Conservation (phyloP, 1,140 invertebrate genomes). For the Drosophila simulans region DNA sequence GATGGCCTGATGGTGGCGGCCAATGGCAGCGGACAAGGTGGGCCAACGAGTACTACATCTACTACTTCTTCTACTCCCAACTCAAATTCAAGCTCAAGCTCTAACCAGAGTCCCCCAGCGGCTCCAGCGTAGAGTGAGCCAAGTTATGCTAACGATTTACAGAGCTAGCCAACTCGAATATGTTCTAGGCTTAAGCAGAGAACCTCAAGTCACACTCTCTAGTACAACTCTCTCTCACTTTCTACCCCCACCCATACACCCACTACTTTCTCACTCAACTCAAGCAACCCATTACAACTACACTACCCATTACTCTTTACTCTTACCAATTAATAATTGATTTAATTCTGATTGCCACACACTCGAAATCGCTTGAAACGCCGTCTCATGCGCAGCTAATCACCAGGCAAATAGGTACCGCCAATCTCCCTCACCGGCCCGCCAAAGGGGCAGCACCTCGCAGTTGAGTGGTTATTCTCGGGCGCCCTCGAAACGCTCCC, state of each 20-base stretch:
- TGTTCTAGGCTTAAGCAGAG: conserved; percentile 50
- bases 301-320: conserved; percentile 44
- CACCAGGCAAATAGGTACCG: conserved; percentile 85
- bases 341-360: conserved; percentile 79
- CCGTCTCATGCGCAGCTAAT: conserved; percentile 84
- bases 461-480: conserved; percentile 83
- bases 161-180: conserved; percentile 50
- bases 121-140: conserved; percentile 45
- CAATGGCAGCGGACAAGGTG: conserved; percentile 84
- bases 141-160: conserved; percentile 32
- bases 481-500: conserved; percentile 61
- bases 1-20: conserved; percentile 63
- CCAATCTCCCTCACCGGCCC: conserved; percentile 88
- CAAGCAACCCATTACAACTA: conserved; percentile 13
- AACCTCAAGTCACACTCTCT: conserved; percentile 45
- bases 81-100: conserved; percentile 43
- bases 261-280: conserved; percentile 13
- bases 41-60: conserved; percentile 75
- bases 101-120: conserved; percentile 33
- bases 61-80: conserved; percentile 54
- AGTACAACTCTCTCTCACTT: conserved; percentile 30
- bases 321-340: conserved; percentile 65
- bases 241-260: conserved; percentile 4
- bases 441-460: conserved; percentile 85
- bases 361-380: conserved; percentile 75